These are phyloP conservation scores for Trichechus manatus DNA, from an alignment of 2,113 vertebrate species.

Conservation along the genomic window DNA sequence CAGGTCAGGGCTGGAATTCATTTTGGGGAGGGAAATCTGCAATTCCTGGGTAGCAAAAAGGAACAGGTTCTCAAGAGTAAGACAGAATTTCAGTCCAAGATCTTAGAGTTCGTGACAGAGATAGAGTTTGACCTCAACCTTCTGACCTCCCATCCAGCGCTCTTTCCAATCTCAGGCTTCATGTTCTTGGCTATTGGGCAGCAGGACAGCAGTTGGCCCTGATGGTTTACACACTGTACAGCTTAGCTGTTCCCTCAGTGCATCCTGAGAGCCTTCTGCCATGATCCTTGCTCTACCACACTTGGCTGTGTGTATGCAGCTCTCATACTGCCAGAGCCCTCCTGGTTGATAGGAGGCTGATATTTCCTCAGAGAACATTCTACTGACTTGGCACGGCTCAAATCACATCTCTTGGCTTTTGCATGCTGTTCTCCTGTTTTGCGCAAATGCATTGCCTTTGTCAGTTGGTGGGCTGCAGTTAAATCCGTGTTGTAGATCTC, in stretches of 20 bases:
- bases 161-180: background rate
- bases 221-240: background rate
- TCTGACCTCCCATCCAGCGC: background rate
- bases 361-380: constrained; percentile 68
- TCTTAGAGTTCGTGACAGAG: background rate
- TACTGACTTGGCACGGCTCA: background rate
- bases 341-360: constrained; percentile 42
- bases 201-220: background rate
- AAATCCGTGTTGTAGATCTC: background rate
- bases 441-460: constrained; percentile 51
- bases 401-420: constrained; percentile 29
- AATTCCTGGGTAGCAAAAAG: background rate
- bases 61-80: background rate
- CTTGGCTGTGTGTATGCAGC: background rate
- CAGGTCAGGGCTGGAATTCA: background rate
- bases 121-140: background rate
- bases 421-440: constrained; percentile 21
- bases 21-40: background rate
- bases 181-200: background rate
- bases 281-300: background rate
- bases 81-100: background rate
- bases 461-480: constrained; percentile 64
- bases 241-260: background rate
- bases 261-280: background rate
- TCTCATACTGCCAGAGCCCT: constrained; percentile 48